Conservation (phyloP, 2,113 vertebrate genomes). For the Cephalopterus ornatus region DNA sequence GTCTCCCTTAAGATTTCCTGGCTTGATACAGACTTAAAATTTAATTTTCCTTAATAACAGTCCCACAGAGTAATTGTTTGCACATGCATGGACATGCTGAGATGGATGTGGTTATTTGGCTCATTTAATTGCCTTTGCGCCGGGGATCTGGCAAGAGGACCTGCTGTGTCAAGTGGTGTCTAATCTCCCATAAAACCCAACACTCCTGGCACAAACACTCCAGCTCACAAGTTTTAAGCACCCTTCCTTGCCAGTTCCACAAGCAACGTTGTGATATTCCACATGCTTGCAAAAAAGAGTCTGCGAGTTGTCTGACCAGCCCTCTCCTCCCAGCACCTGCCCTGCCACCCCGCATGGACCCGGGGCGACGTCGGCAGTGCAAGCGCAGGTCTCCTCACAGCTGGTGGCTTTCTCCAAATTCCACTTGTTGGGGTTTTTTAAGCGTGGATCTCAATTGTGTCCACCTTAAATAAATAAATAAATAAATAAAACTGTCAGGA, state of each 20-base stretch:
- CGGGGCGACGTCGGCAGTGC: neutral
- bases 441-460: neutral
- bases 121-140: slow-evolving; percentile 28
- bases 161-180: slow-evolving; percentile 40
- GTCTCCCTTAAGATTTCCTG: slow-evolving; percentile 44
- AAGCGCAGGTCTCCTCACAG: neutral
- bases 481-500: neutral
- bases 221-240: neutral
- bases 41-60: slow-evolving; percentile 58
- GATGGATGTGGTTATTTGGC: slow-evolving; percentile 62
- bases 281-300: neutral
- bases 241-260: neutral
- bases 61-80: slow-evolving; percentile 55
- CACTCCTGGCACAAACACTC: slow-evolving; percentile 26
- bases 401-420: neutral
- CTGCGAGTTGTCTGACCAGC: neutral
- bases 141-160: slow-evolving; percentile 50
- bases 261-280: neutral
- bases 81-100: slow-evolving; percentile 43
- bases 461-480: too few relatives aligned
- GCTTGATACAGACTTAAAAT: slow-evolving; percentile 7
- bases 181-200: slow-evolving; percentile 56
- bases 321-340: neutral
- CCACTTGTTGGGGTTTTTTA: neutral
- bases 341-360: neutral